Evolutionary conservation across 1,140 invertebrate species (phyloP).

Genomic region (Caerostris extrusa): DNA sequence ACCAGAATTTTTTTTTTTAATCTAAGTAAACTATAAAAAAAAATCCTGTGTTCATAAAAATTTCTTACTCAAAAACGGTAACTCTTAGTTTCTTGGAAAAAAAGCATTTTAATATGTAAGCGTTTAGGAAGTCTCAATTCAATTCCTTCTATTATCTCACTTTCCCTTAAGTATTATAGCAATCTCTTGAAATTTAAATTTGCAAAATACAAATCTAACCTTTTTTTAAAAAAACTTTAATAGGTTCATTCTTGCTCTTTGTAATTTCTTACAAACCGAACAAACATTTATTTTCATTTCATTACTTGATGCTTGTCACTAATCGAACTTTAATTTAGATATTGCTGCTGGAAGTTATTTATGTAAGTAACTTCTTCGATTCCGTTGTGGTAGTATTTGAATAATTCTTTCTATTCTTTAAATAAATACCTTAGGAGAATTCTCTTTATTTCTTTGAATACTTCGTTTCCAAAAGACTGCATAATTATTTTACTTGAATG

Average conservation of each 20-base stretch:
- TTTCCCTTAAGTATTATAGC: background rate
- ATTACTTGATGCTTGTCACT: background rate
- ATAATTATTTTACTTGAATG: too few relatives aligned
- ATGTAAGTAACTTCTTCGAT: background rate
- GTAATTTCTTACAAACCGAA: background rate
- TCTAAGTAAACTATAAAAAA: too few relatives aligned
- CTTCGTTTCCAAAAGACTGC: too few relatives aligned
- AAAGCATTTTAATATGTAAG: too few relatives aligned
- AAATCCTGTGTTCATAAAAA: too few relatives aligned
- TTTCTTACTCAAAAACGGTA: too few relatives aligned
- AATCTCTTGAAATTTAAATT: background rate
- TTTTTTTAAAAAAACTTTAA: background rate
- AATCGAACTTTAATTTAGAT: conserved; percentile 10
- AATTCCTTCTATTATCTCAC: too few relatives aligned
- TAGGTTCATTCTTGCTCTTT: background rate
- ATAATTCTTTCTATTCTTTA: background rate
- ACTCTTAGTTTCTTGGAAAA: too few relatives aligned
- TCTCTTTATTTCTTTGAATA: background rate
- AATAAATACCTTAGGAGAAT: background rate
- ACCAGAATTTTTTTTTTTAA: too few relatives aligned
- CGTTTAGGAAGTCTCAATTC: too few relatives aligned
- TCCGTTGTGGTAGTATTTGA: background rate
- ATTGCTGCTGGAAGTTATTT: background rate
- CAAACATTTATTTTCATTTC: background rate
- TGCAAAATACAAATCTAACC: background rate